Base-by-base conservation (phyloP, 2,797 vertebrate genomes). In the Sebastes cheni region DNA sequence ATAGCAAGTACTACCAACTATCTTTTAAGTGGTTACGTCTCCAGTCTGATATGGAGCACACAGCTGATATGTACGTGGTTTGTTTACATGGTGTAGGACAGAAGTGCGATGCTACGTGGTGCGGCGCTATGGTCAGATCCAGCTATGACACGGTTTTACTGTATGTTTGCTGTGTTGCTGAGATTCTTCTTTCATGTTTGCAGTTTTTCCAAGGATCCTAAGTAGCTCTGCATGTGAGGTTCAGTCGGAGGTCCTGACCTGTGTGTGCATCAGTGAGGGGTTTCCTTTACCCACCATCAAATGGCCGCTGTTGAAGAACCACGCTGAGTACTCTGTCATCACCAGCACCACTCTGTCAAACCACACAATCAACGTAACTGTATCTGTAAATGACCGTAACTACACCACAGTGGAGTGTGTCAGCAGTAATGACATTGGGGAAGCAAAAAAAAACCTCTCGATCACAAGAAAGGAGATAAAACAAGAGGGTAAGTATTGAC, bases 221-320 rank as follows among this genome's bases (percentile, higher is more conserved):
- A 54, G 3, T 2, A 6, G 4, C 23, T 81, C 77, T n/a, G 2
- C 1, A 2, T 90, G 85, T 81, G 13, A 18, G 3, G 0, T 50
- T 58, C 68, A 72, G 10, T 79, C 52, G 0, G 62, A 56, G 18
- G 2, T 54, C 18, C 58, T 90, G 67, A 88, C 75, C 39, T 85
- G 81, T 84, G 72, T 70, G 62, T 89, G 90, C 4, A 6, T 75
- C 65, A 84, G 74, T 27, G n/a, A 75, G 39, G 86, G 84, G 4
- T 16, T 70, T 60, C 83, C 86, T 46, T 61, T 68, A 52, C 83
- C 88, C 29, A 22, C 68, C 59, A 74, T 89, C 46, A 29, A 10
- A 67, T 91, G 87, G 85, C 68, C 58, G 0, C 23, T 68, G 58
- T 23, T 84, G 62, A 1, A 66, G 16, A 2, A 9, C n/a, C 52